A percentile compares a stretch with the other conserved stretches of the same genome.
Conservation (phyloP, 1,140 invertebrate species). For the Trachymyrmex cornetzi region DNA sequence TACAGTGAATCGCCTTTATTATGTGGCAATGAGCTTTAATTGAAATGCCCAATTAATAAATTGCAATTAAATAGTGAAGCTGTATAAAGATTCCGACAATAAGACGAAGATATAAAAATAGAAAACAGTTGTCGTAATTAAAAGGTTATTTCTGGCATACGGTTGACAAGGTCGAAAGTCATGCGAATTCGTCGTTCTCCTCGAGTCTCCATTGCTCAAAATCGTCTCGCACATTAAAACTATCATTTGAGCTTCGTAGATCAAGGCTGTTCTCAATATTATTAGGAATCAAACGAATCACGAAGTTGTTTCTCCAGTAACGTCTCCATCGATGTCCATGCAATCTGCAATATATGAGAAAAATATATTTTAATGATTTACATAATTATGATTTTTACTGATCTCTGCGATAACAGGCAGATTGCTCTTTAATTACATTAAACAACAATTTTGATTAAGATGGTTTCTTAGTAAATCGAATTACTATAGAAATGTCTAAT, state of each 20-base stretch:
- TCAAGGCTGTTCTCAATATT: neutral
- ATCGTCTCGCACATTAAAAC: conserved; percentile 27
- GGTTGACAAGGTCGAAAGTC: conserved; percentile 23
- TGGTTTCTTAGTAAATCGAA: no score
- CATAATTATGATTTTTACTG: neutral
- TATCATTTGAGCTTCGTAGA: conserved; percentile 16
- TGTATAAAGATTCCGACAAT: conserved; percentile 20
- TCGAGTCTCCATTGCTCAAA: conserved; percentile 39
- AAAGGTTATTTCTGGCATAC: neutral
- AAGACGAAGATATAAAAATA: neutral
- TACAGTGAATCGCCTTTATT: conserved; percentile 39
- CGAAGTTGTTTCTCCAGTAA: conserved; percentile 84
- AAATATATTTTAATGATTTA: neutral
- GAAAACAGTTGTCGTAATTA: conserved; percentile 13
- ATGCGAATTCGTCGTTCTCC: conserved; percentile 59
- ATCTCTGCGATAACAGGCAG: neutral
- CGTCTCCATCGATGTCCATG: conserved; percentile 83
- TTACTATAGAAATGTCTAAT: no score
- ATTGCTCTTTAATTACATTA: no score
- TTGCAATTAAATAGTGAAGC: conserved; percentile 70
- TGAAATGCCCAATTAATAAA: conserved; percentile 67
- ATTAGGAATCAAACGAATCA: conserved; percentile 81
- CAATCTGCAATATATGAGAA: conserved; percentile 74
- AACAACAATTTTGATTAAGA: no score
- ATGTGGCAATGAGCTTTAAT: conserved; percentile 58